Base-by-base conservation (phyloP, 2,113 vertebrate species). In the Dromaius novaehollandiae region DNA sequence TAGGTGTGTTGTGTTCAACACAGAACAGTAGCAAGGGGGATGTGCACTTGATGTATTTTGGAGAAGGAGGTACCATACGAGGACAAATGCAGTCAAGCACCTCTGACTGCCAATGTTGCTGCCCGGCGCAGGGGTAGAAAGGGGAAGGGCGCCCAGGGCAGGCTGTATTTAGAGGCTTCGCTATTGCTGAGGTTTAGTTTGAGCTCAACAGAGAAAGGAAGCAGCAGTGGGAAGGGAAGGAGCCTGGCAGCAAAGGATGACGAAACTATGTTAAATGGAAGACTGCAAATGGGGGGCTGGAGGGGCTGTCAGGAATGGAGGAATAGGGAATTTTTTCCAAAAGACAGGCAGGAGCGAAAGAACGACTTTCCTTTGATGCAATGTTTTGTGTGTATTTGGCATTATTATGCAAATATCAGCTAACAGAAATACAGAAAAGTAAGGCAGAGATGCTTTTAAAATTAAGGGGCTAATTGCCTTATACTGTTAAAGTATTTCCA, bases 331-430 rank as follows among this genome's bases (percentile, higher is more conserved):
- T 68, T 81, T 30, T 85, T 95, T 95, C n/a, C 68, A 50, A 83
- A 89, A 77, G 44, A 58, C 70, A 77, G 60, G 36, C 66, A 28
- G 44, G 26, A 56, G 12, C 42, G 21, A 95, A 94, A 28, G 42
- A 89, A 11, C 6, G 85, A 89, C 63, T 95, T 91, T 73, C 82
- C 89, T 91, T 83, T 74, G 63, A 92, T 64, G 71, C 46, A 55
- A 42, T 64, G 77, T 93, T 93, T 69, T 92, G 87, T 96, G 86
- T 91, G 60, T 71, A 80, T 93, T 95, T 22, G 71, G 55, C 24
- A 95, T 93, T 96, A 66, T 94, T 88, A 82, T 96, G 95, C 84
- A 97, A 94, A 96, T 92, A 64, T 11, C 44, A 68, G 30, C 68
- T 77, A 86, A 83, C 58, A 70, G 56, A 92, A 91, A 75, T 64